Percentiles rank a stretch among this genome's conserved stretches.
phyloP scores from a whole-genome alignment of 1,140 invertebrate species.

The Cyclina sinensis region DNA sequence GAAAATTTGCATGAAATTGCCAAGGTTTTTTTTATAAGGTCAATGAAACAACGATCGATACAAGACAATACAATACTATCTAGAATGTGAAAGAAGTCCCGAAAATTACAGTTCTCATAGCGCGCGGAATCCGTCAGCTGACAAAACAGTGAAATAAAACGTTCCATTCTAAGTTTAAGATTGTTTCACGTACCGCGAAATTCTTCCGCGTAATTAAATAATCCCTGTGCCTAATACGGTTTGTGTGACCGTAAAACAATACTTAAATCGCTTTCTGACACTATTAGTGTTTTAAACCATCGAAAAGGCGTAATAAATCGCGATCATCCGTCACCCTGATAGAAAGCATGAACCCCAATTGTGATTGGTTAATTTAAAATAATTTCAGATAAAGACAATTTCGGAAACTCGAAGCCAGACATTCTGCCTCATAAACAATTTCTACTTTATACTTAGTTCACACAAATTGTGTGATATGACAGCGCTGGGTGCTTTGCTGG shows the following conservation, averaged over 20 bases:
- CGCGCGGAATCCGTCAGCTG: conserved; percentile 24
- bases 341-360: conserved; percentile 43
- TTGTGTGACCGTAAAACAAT: conserved; percentile 54
- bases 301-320: conserved; percentile 52
- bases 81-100: conserved; percentile 26
- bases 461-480: conserved; percentile 56
- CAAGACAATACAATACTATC: conserved; percentile 16
- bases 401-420: conserved; percentile 45
- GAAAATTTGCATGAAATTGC: conserved; percentile 46
- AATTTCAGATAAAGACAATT: conserved; percentile 43
- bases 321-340: conserved; percentile 41
- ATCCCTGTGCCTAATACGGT: conserved; percentile 42
- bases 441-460: conserved; percentile 58
- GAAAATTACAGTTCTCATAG: conserved; percentile 49
- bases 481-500: conserved; percentile 40
- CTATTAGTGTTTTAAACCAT: conserved; percentile 50
- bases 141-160: conserved; percentile 44
- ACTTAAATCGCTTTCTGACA: conserved; percentile 52
- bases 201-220: conserved; percentile 56
- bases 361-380: conserved; percentile 51
- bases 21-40: conserved; percentile 37
- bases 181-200: conserved; percentile 52
- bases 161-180: conserved; percentile 54
- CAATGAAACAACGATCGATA: conserved; percentile 38
- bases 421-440: conserved; percentile 53